phyloP scores from a whole-genome alignment of 2,888 invertebrate species.

The Alcis repandata region DNA sequence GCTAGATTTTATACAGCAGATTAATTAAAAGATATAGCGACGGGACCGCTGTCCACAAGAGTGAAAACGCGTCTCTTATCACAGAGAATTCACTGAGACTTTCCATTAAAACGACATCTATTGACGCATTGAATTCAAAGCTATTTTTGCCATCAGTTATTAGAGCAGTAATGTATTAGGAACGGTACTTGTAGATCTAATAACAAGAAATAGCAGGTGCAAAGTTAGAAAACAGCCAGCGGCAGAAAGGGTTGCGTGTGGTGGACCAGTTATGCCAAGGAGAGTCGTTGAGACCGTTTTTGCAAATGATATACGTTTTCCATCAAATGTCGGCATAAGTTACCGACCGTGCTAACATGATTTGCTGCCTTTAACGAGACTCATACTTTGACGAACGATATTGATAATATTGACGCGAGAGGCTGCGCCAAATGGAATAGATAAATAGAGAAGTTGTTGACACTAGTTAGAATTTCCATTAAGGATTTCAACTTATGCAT shows the following conservation, averaged over 20 bases:
- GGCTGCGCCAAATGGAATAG: conserved; percentile 33
- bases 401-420: conserved; percentile 21
- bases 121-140: conserved; percentile 11
- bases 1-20: conserved; percentile 56
- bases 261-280: conserved; percentile 78
- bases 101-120: conserved; percentile 51
- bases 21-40: conserved; percentile 83
- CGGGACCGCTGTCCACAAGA: conserved; percentile 64
- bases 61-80: conserved; percentile 75
- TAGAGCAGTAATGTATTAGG: conserved; percentile 38
- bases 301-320: conserved; percentile 79
- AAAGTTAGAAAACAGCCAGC: conserved; percentile 72
- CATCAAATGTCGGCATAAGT: conserved; percentile 68
- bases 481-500: conserved; percentile 33
- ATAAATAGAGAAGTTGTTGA: conserved; percentile 31
- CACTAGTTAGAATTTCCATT: conserved; percentile 39
- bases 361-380: conserved; percentile 42
- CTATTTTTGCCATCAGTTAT: not conserved
- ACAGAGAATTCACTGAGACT: conserved; percentile 57
- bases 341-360: conserved; percentile 46
- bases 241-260: conserved; percentile 79
- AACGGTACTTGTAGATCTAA: conserved; percentile 62
- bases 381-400: conserved; percentile 42
- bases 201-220: conserved; percentile 64
- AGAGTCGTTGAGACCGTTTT: conserved; percentile 74